Percentiles rank a stretch among this genome's conserved stretches.
Evolutionary conservation across 2,797 vertebrate genomes (phyloP).

Genomic region (Sebastolobus alascanus): DNA sequence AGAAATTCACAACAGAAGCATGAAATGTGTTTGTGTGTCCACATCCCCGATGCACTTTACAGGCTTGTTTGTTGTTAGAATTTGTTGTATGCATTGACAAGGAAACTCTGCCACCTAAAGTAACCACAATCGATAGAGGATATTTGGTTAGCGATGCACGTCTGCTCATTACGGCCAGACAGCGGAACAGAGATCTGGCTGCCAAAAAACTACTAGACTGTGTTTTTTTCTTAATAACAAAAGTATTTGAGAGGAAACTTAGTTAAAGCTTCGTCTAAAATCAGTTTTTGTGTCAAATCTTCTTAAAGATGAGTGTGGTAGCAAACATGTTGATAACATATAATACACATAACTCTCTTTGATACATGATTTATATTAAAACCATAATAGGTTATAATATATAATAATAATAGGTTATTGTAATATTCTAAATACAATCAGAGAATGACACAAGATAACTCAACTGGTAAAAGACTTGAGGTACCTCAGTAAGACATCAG

Average conservation of each 20-base stretch:
- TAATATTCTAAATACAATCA: constrained; percentile 2
- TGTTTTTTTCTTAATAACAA: constrained; percentile 15
- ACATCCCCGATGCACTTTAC: background rate
- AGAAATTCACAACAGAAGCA: constrained; percentile 29
- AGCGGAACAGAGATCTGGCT: constrained; percentile 5
- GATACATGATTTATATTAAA: background rate
- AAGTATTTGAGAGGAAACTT: background rate
- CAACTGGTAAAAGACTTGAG: background rate
- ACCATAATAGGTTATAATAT: background rate
- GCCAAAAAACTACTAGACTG: constrained; percentile 20
- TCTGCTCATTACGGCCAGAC: constrained; percentile 38
- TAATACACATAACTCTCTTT: background rate
- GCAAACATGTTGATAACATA: background rate
- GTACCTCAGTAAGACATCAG: background rate
- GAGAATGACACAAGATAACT: background rate
- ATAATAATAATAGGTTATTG: background rate
- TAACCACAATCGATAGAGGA: constrained; percentile 48
- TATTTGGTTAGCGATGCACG: constrained; percentile 35
- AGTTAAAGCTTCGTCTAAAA: constrained; percentile 6
- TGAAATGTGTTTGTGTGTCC: constrained; percentile 11
- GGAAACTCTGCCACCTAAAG: constrained; percentile 35
- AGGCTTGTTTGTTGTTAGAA: constrained; percentile 37
- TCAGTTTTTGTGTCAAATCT: constrained; percentile 5
- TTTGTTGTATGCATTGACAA: constrained; percentile 41
- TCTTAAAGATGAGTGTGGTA: background rate